Evolutionary conservation across 1,140 invertebrate species (phyloP).

Genomic region (Mactra quadrangularis): DNA sequence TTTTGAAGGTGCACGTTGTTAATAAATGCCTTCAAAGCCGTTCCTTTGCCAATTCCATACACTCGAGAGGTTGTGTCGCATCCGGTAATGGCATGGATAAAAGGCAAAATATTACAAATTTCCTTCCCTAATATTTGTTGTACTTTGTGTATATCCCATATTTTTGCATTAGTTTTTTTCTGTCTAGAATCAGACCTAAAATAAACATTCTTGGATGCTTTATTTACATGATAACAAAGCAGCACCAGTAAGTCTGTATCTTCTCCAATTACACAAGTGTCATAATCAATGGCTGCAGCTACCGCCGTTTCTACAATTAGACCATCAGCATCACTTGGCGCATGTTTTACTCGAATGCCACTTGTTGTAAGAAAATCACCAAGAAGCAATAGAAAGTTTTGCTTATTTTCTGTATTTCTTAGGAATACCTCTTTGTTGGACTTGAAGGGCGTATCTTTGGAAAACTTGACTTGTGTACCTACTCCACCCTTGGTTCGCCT

Average conservation of each 20-base stretch:
- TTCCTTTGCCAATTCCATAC: no score
- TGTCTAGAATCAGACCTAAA: no score
- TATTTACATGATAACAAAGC: conserved; percentile 38
- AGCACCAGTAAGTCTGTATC: conserved; percentile 34
- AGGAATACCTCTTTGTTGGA: conserved; percentile 60
- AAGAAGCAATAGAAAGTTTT: conserved; percentile 8
- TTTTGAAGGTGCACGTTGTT: not conserved
- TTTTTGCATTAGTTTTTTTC: not conserved
- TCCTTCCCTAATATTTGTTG: no score
- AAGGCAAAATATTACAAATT: no score
- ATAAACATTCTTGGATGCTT: no score
- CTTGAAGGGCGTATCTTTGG: not conserved
- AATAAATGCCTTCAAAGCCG: no score
- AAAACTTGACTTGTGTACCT: conserved; percentile 6
- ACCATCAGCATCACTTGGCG: conserved; percentile 23
- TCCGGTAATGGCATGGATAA: no score
- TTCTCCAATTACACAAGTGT: conserved; percentile 26
- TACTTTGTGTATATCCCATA: no score
- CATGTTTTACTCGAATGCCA: conserved; percentile 19
- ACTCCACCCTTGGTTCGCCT: not conserved
- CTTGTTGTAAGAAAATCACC: not conserved
- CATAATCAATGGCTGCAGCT: not conserved
- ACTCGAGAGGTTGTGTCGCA: no score
- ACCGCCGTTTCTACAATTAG: conserved; percentile 16
- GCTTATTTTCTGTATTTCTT: conserved; percentile 33